A percentile compares a stretch with the other conserved stretches of the same genome.
Evolutionary conservation across 2,888 invertebrate genomes (phyloP).

Genomic region (Spilarctia lutea): DNA sequence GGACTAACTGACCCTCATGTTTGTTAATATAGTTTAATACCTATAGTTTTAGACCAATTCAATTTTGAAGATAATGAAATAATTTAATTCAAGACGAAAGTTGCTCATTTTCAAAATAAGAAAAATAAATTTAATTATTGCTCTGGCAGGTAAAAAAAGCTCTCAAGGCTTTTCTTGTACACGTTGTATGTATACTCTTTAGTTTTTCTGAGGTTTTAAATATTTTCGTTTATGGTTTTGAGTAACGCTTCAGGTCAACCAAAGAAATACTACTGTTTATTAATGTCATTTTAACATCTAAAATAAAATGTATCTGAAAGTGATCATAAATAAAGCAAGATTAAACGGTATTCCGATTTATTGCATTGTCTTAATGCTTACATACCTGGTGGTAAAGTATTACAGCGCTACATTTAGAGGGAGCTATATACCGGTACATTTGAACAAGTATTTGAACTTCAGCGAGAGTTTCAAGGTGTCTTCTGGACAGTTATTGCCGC

Average conservation of each 20-base stretch:
- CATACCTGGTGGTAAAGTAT: conserved; percentile 26
- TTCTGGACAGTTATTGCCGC: neutral
- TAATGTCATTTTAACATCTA: neutral
- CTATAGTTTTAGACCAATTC: too few relatives aligned
- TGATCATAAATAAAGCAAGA: conserved; percentile 20
- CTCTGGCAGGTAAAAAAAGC: neutral
- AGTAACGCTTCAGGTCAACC: neutral
- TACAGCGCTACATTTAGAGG: neutral
- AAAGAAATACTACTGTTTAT: neutral
- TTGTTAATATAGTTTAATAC: too few relatives aligned
- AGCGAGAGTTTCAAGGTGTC: conserved; percentile 23
- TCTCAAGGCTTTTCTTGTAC: neutral
- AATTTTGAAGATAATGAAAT: too few relatives aligned
- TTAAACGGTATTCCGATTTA: conserved; percentile 38
- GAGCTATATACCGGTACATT: conserved; percentile 25
- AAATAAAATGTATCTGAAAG: conserved; percentile 14
- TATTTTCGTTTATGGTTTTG: neutral
- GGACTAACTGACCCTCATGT: too few relatives aligned
- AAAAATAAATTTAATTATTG: too few relatives aligned
- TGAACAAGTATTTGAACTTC: conserved; percentile 37
- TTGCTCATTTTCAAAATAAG: too few relatives aligned
- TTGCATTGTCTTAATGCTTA: conserved; percentile 32
- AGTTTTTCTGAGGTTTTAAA: neutral
- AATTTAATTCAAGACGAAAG: too few relatives aligned
- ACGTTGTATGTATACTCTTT: neutral